A percentile compares a stretch with the other conserved stretches of the same genome.
Conservation (phyloP, 2,888 invertebrate genomes). For the Magallana nippona region DNA sequence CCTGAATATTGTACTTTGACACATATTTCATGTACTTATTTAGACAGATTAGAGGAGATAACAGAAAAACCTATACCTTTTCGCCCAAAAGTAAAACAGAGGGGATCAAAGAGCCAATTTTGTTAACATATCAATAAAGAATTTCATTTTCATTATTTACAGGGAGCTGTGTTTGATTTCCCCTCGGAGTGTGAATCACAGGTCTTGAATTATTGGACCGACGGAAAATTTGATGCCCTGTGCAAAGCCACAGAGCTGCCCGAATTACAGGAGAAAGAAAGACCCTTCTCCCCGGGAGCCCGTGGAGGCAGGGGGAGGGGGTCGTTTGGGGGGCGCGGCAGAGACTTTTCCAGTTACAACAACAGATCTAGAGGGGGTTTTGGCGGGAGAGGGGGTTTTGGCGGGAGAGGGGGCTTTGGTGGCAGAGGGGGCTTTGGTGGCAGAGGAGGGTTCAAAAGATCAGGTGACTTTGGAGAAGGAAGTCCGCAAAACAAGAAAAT, state of each 20-base stretch:
- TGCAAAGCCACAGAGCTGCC: slow-evolving; percentile 72
- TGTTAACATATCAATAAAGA: too few species aligned
- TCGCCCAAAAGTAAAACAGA: too few species aligned
- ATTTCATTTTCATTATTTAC: slow-evolving; percentile 43
- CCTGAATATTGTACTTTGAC: too few species aligned
- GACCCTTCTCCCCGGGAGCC: slow-evolving; percentile 43
- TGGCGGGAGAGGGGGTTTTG: slow-evolving; percentile 41
- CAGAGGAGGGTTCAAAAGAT: slow-evolving; percentile 38
- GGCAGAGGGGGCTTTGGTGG: not conserved
- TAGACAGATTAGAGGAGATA: too few species aligned
- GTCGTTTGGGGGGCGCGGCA: slow-evolving; percentile 51
- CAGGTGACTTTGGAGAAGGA: slow-evolving; percentile 35
- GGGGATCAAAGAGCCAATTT: too few species aligned
- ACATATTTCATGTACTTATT: too few species aligned
- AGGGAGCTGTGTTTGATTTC: slow-evolving; percentile 75
- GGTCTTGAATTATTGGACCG: slow-evolving; percentile 67
- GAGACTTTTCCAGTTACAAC: slow-evolving; percentile 21
- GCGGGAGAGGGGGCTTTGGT: slow-evolving; percentile 39
- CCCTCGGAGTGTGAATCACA: slow-evolving; percentile 64
- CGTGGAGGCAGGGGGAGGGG: slow-evolving; percentile 44
- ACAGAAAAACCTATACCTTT: too few species aligned
- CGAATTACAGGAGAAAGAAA: slow-evolving; percentile 64
- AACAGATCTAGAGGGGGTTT: slow-evolving; percentile 36
- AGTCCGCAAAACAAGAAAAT: slow-evolving; percentile 52
- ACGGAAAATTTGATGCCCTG: slow-evolving; percentile 69